These are phyloP conservation scores for Saturnia pavonia DNA, from an alignment of 2,888 invertebrate species.

Conservation along the genomic window DNA sequence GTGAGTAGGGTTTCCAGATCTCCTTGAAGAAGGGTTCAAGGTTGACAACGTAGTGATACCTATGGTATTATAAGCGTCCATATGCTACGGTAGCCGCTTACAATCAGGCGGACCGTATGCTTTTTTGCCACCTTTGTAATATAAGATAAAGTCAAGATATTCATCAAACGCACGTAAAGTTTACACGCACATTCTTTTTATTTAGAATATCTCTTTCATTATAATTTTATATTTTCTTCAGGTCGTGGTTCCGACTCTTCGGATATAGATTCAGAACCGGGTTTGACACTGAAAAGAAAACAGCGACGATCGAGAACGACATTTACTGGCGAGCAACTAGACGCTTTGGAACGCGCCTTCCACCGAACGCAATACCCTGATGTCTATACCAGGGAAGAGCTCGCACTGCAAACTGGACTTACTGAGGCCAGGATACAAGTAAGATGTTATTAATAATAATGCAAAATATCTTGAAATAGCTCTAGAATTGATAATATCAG, in stretches of 20 bases:
- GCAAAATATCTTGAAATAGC: not conserved
- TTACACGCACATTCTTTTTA: too few relatives aligned
- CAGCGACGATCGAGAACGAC: slow-evolving; percentile 96
- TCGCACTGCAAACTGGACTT: slow-evolving; percentile 94
- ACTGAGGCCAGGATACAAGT: slow-evolving; percentile 97
- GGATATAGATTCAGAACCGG: slow-evolving; percentile 95
- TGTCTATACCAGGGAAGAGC: slow-evolving; percentile 95
- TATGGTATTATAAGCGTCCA: too few relatives aligned
- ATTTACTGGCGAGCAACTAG: slow-evolving; percentile 95
- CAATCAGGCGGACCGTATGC: too few relatives aligned
- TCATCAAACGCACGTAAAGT: too few relatives aligned
- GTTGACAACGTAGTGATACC: too few relatives aligned
- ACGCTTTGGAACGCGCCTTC: slow-evolving; percentile 95
- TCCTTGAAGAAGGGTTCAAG: too few relatives aligned
- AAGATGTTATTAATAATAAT: slow-evolving; percentile 23
- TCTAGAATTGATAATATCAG: not conserved
- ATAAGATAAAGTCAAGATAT: too few relatives aligned
- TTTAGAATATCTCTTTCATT: not conserved
- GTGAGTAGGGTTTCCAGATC: too few relatives aligned
- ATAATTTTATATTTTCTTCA: slow-evolving; percentile 33
- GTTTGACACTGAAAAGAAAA: slow-evolving; percentile 93
- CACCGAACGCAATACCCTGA: slow-evolving; percentile 97
- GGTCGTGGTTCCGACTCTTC: slow-evolving; percentile 79
- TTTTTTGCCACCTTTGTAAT: too few relatives aligned
- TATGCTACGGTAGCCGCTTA: too few relatives aligned